Evolutionary conservation across 1,140 invertebrate species (phyloP).

Genomic region (Trichonephila inaurata): DNA sequence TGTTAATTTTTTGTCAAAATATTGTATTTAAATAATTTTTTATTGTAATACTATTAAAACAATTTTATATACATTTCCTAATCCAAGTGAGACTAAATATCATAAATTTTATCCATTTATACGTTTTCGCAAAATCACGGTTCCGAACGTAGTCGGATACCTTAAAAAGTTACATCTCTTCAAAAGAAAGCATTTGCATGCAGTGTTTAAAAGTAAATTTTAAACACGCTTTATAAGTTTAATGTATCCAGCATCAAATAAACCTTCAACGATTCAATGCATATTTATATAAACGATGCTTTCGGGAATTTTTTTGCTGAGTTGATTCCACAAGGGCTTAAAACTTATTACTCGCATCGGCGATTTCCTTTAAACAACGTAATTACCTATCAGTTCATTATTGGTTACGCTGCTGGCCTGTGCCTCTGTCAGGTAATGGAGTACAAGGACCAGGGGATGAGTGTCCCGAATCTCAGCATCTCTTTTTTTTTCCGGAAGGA

Average conservation of each 20-base stretch:
- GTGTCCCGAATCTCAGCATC: not conserved
- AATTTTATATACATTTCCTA: no score
- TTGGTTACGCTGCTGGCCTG: conserved; percentile 56
- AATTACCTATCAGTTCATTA: conserved; percentile 75
- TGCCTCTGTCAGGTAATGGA: conserved; percentile 39
- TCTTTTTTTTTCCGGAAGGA: not conserved
- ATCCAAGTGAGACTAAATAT: no score
- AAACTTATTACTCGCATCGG: conserved; percentile 71
- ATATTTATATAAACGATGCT: conserved; percentile 66
- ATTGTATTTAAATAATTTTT: no score
- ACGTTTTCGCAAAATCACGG: no score
- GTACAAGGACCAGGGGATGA: not conserved
- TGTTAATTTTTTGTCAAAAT: no score
- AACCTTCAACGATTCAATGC: conserved; percentile 45
- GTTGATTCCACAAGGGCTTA: conserved; percentile 55
- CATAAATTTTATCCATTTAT: no score
- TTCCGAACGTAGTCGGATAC: no score
- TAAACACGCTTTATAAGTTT: not conserved
- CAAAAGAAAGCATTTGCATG: no score
- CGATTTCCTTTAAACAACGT: conserved; percentile 75
- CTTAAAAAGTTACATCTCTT: no score
- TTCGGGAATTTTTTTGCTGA: conserved; percentile 50
- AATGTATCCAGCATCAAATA: not conserved
- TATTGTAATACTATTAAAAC: no score
- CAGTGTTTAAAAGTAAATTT: no score